Percentiles rank a stretch among this genome's conserved stretches.
phyloP scores from a whole-genome alignment of 35 echinoderm and acorn worm species.

The Apostichopus japonicus region DNA sequence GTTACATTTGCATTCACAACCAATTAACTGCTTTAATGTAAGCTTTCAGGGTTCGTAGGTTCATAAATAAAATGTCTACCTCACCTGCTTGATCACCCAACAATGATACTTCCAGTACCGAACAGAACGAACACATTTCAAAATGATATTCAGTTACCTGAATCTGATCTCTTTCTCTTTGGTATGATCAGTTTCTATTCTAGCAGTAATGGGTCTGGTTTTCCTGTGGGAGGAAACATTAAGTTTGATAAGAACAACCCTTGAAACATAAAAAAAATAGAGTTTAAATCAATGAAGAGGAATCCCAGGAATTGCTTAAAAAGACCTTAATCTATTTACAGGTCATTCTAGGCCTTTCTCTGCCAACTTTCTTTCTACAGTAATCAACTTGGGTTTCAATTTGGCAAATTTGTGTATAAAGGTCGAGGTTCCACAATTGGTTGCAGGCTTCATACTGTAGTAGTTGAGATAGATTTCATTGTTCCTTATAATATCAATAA shows the following conservation, averaged over 20 bases:
- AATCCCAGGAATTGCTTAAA: not conserved
- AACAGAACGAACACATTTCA: not conserved
- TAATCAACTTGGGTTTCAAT: not conserved
- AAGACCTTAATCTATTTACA: not conserved
- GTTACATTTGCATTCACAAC: no score
- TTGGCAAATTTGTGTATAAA: no score
- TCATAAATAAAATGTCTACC: no score
- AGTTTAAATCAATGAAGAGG: not conserved
- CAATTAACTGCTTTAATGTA: no score
- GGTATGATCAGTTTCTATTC: not conserved
- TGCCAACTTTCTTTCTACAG: not conserved
- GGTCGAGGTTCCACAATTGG: no score
- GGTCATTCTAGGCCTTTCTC: not conserved
- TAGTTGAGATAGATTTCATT: no score
- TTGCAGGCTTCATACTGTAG: no score
- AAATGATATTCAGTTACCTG: not conserved
- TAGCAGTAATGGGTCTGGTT: constrained; percentile 31
- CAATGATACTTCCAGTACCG: not conserved
- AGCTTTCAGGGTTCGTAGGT: no score
- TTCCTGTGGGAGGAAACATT: constrained; percentile 50
- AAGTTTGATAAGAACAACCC: constrained; percentile 4
- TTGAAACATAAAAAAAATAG: not conserved
- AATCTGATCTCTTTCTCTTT: not conserved
- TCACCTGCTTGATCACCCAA: not conserved
- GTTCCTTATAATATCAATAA: no score